phyloP scores from a whole-genome alignment of 2,888 invertebrate species.

The Noctua fimbriata region DNA sequence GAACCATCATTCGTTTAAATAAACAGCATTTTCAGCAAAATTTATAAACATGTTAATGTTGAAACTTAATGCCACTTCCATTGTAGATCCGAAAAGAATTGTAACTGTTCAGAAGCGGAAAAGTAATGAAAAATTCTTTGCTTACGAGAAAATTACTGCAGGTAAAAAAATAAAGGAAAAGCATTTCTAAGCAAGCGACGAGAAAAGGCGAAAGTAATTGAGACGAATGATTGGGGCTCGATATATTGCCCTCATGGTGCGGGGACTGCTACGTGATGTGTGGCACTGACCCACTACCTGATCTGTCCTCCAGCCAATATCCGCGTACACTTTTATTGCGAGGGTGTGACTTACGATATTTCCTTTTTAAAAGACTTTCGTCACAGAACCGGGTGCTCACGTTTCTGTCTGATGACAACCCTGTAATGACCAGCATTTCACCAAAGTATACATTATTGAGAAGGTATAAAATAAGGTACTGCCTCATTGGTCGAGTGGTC shows the following conservation, averaged over 20 bases:
- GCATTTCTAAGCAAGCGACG: constrained; percentile 9
- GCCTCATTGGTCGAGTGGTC: too few relatives aligned
- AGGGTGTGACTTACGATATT: constrained; percentile 34
- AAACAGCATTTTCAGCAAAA: neutral
- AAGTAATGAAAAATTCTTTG: neutral
- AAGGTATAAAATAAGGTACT: neutral
- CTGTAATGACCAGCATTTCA: constrained; percentile 8
- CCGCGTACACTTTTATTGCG: constrained; percentile 45
- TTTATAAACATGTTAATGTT: neutral
- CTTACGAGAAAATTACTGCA: constrained; percentile 13
- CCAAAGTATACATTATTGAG: constrained; percentile 12
- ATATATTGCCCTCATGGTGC: constrained; percentile 30
- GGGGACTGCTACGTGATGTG: constrained; percentile 35
- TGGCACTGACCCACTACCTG: constrained; percentile 26
- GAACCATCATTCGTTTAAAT: neutral
- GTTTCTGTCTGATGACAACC: neutral
- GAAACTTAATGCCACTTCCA: constrained; percentile 1
- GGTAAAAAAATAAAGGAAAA: constrained; percentile 4
- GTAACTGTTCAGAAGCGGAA: neutral
- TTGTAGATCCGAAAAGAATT: neutral
- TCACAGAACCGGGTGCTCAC: neutral
- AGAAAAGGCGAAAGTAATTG: constrained; percentile 32
- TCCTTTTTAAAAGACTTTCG: constrained; percentile 28
- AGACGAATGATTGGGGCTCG: constrained; percentile 46
- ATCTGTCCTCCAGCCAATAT: constrained; percentile 27